A percentile compares a stretch with the other conserved stretches of the same genome.
phyloP scores from a whole-genome alignment of 2,113 vertebrate species.

The Aptenodytes patagonicus region DNA sequence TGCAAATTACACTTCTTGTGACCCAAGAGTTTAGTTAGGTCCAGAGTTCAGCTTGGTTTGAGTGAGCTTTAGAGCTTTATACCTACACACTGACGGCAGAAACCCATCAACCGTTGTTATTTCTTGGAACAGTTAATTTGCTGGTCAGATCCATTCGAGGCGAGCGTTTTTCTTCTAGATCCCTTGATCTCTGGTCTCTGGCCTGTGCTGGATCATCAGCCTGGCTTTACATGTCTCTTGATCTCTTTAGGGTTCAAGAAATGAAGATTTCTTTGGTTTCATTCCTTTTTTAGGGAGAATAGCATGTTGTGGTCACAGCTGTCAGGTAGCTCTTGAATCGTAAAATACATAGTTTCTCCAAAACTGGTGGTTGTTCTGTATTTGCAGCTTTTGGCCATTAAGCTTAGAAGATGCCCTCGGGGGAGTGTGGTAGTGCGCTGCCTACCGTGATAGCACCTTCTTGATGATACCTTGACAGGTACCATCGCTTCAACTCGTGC shows the following conservation, averaged over 20 bases:
- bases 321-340: not conserved
- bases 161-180: not conserved
- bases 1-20: not conserved
- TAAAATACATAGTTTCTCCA: not conserved
- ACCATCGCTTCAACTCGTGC: accelerated
- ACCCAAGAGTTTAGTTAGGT: not conserved
- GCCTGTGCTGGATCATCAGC: not conserved
- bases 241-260: not conserved
- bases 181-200: not conserved
- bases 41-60: not conserved
- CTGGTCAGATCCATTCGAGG: not conserved
- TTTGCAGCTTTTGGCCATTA: not conserved
- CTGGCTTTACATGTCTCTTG: not conserved
- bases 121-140: not conserved
- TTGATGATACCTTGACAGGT: not conserved
- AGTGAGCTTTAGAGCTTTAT: not conserved
- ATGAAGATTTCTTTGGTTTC: not conserved
- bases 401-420: not conserved
- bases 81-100: not conserved
- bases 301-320: not conserved
- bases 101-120: not conserved
- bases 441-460: not conserved
- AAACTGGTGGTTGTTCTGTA: not conserved
- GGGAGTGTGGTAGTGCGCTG: not conserved
- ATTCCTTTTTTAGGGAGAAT: not conserved